phyloP scores from a whole-genome alignment of 2,113 vertebrate genomes.

The Fukomys damarensis region DNA sequence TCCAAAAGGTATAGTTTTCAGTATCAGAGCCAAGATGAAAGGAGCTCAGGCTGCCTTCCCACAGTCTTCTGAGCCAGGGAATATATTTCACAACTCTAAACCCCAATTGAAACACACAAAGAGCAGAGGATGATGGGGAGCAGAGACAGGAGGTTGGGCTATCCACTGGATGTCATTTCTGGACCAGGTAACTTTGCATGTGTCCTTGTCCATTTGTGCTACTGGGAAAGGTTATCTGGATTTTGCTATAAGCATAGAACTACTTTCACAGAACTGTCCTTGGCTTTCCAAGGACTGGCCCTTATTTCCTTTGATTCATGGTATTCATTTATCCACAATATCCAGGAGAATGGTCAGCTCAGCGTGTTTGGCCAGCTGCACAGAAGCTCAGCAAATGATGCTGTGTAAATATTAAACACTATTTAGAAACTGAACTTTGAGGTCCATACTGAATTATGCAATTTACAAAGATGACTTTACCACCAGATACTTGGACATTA shows the following conservation, averaged over 20 bases:
- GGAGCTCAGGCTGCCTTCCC: constrained; percentile 76
- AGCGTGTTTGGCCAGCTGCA: constrained; percentile 65
- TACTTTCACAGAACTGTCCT: not conserved
- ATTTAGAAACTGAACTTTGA: constrained; percentile 59
- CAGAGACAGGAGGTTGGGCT: not conserved
- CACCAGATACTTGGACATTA: not conserved
- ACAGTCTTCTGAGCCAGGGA: constrained; percentile 69
- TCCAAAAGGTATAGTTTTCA: constrained; percentile 82
- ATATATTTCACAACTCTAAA: not conserved
- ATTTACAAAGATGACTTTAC: constrained; percentile 20
- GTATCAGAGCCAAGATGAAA: constrained; percentile 77
- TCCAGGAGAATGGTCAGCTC: constrained; percentile 53
- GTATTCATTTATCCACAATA: constrained; percentile 35
- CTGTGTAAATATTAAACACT: constrained; percentile 59
- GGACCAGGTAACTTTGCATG: not conserved
- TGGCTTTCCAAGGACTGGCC: constrained; percentile 12
- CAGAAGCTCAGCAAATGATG: constrained; percentile 27
- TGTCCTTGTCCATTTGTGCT: not conserved
- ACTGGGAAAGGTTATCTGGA: not conserved
- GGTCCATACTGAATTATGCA: not conserved
- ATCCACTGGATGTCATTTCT: not conserved
- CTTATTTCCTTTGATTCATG: not conserved
- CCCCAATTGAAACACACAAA: not conserved
- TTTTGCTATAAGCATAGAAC: constrained; percentile 12
- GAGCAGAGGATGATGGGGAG: not conserved